Evolutionary conservation across 2,888 invertebrate species (phyloP).

Genomic region (Sabatieria punctata): DNA sequence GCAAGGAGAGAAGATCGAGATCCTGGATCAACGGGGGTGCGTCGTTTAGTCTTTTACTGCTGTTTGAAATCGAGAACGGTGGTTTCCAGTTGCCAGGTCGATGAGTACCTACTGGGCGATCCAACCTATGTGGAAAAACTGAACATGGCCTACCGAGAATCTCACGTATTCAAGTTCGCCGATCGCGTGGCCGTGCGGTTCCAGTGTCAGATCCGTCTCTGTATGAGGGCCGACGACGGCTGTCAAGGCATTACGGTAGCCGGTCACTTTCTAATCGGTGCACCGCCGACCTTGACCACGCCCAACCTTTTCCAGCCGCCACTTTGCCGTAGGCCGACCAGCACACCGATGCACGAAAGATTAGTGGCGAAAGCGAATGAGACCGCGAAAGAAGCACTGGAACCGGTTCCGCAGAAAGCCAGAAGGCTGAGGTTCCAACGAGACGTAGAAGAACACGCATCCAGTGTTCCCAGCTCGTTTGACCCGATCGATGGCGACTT

Average conservation of each 20-base stretch:
- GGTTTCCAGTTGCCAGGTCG: conserved; percentile 26
- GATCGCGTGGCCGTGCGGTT: conserved; percentile 28
- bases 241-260: conserved; percentile 26
- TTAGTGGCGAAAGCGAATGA: too few relatives aligned
- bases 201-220: conserved; percentile 28
- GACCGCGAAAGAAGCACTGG: too few relatives aligned
- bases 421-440: too few relatives aligned
- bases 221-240: conserved; percentile 27
- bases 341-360: too few relatives aligned
- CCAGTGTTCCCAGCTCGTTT: neutral
- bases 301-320: too few relatives aligned
- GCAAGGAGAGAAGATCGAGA: conserved; percentile 24
- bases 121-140: conserved; percentile 29
- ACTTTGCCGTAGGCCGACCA: too few relatives aligned
- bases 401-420: too few relatives aligned
- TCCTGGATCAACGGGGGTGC: conserved; percentile 27
- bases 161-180: conserved; percentile 30
- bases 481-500: conserved; percentile 19
- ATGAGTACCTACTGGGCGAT: conserved; percentile 26
- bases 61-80: neutral
- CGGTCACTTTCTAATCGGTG: neutral
- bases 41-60: conserved; percentile 3
- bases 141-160: conserved; percentile 30
- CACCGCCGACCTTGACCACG: too few relatives aligned
- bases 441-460: neutral